Evolutionary conservation across 1,140 invertebrate genomes (phyloP), one percentile per base, ranked within the genome.

Genomic region (Lepidurus arcticus): DNA sequence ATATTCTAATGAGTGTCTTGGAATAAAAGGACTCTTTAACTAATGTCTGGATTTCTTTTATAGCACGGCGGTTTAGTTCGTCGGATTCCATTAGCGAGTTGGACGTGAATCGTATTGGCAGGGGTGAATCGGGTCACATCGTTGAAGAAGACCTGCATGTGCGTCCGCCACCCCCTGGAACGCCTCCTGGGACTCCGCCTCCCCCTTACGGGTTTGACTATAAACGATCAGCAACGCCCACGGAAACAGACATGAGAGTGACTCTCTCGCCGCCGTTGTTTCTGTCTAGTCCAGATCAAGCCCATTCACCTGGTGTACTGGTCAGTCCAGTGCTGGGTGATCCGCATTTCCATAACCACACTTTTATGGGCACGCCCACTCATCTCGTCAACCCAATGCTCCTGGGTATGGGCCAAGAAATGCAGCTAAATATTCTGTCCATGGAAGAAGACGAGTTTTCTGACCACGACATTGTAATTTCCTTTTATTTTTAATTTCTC

Each of bases 401-500:
- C 47, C 44, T 74, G 76, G 80, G 74, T 43, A 73, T 24, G 76
- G 81, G 80, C 79, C 85, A 83, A 81, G 83, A 84, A 82, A 85
- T 85, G 79, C 92, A 93, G 82, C 88, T 90, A 82, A 89, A 91
- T 44, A 96, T 97, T 75, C 94, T 96, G 82, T 94, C 93, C 34
- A 96, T 96, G 93, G 95, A 98, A 84, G 95, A 97, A 84, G 95
- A 97, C 83, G 94, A 96, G 82, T 91, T 93, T 79, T 94, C 92
- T 73, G 93, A 94, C 85, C 90, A 92, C 82, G 92, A 94, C 87
- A 87, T 90, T 82, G 91, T 92, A 83, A 88, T 77, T 47, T 9
- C 16, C 74, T 80, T 80, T 45, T 78, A 77, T 79, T 47, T 13
- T 10, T 43, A 74, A 8, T 79, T 80, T 76, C 7, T 16, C 10